Evolutionary conservation across 1,140 invertebrate genomes (phyloP).

Genomic region (Drosophila arizonae): DNA sequence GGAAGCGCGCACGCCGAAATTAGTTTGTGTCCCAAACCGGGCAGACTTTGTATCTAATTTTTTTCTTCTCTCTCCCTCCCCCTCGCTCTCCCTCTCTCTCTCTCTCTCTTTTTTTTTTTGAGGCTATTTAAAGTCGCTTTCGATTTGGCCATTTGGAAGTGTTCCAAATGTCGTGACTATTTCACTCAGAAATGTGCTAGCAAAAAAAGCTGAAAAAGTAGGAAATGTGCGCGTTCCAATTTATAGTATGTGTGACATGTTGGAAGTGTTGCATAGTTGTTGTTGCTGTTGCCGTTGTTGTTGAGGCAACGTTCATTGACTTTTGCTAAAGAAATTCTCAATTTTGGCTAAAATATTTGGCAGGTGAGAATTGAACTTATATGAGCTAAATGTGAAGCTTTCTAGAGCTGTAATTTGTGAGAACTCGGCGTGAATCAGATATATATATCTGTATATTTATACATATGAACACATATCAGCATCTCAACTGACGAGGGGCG

Average conservation of each 20-base stretch:
- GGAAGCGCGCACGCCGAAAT: conserved; percentile 28
- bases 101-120: conserved; percentile 36
- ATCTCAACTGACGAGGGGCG: conserved; percentile 2
- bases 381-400: background rate
- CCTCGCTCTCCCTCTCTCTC: conserved; percentile 26
- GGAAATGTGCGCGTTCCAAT: conserved; percentile 59
- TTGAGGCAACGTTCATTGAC: conserved; percentile 42
- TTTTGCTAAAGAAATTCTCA: conserved; percentile 22
- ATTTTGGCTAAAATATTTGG: background rate
- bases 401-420: background rate
- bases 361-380: background rate
- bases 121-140: conserved; percentile 47
- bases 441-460: background rate
- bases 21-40: conserved; percentile 20
- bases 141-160: conserved; percentile 54
- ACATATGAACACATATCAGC: background rate
- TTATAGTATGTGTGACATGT: conserved; percentile 60
- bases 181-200: conserved; percentile 60
- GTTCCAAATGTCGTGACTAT: conserved; percentile 74
- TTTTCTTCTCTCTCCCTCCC: background rate
- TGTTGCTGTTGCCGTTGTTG: conserved; percentile 19
- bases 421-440: conserved; percentile 9
- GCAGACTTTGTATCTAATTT: conserved; percentile 14
- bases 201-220: conserved; percentile 14
- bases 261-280: conserved; percentile 39